phyloP scores from a whole-genome alignment of 2,888 invertebrate species.

The Rhagium mordax region DNA sequence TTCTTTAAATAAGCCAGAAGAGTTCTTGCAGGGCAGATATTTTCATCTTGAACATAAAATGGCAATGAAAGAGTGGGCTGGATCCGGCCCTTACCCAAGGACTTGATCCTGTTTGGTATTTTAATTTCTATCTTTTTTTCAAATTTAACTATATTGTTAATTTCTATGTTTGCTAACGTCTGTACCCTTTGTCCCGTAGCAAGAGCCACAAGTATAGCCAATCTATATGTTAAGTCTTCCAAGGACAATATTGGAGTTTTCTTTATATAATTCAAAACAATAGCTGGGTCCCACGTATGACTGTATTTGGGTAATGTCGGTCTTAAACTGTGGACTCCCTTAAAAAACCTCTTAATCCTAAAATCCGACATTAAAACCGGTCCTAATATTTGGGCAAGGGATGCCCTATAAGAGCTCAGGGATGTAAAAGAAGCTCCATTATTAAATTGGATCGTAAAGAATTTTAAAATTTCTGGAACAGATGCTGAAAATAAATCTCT shows the following conservation, averaged over 20 bases:
- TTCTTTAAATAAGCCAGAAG: no score
- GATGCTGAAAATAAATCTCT: neutral
- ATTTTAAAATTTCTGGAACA: neutral
- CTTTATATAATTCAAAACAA: neutral
- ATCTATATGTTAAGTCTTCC: neutral
- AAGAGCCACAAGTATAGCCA: neutral
- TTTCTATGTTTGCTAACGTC: no score
- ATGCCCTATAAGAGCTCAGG: neutral
- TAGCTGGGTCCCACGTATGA: neutral
- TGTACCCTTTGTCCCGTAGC: neutral
- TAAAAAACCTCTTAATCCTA: neutral
- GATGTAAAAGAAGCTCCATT: neutral
- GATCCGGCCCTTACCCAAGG: no score
- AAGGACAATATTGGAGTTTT: neutral
- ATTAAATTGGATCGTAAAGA: neutral
- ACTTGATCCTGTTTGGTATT: no score
- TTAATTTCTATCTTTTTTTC: no score
- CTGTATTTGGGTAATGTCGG: neutral
- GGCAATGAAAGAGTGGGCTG: no score
- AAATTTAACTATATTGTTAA: no score
- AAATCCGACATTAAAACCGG: neutral
- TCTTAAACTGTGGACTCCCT: neutral
- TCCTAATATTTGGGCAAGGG: neutral
- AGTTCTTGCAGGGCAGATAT: no score
- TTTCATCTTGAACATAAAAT: no score